A percentile compares a stretch with the other conserved stretches of the same genome.
These are phyloP conservation scores for Agelas oroides DNA, from an alignment of 37 sponge, comb jelly and placozoan species.

Conservation along the genomic window DNA sequence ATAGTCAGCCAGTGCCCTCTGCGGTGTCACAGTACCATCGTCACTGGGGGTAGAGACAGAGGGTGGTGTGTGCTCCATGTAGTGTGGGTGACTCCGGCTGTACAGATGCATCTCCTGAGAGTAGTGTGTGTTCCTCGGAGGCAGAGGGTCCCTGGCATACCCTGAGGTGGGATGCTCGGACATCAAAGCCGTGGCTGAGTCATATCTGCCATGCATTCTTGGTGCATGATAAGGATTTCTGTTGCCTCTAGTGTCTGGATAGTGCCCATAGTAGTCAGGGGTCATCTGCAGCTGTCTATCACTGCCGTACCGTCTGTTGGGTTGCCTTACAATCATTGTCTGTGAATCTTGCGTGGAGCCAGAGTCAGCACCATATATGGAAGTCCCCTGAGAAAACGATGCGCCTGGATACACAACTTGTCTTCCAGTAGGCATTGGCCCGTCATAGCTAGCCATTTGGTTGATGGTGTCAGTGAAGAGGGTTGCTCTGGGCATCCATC, in stretches of 20 bases:
- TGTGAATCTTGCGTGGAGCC: conserved; percentile 47
- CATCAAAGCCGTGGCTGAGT: too few relatives aligned
- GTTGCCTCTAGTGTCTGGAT: too few relatives aligned
- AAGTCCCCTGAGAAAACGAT: conserved; percentile 39
- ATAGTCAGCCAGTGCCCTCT: conserved; percentile 39
- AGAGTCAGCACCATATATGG: conserved; percentile 5
- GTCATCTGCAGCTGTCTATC: not conserved
- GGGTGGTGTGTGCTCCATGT: not conserved
- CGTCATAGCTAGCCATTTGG: not conserved
- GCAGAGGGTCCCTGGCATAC: too few relatives aligned
- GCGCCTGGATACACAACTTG: too few relatives aligned
- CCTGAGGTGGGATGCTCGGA: not conserved
- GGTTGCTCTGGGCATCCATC: conserved; percentile 27
- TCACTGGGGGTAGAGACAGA: conserved; percentile 36
- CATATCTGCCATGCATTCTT: too few relatives aligned
- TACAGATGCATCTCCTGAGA: conserved; percentile 21
- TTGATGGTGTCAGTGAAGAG: conserved; percentile 36
- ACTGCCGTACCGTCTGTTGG: not conserved
- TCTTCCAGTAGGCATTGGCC: too few relatives aligned
- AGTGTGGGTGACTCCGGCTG: not conserved
- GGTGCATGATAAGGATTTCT: too few relatives aligned
- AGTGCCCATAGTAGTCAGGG: not conserved
- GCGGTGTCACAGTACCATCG: conserved; percentile 34
- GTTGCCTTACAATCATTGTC: conserved; percentile 22
- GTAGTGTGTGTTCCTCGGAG: too few relatives aligned